phyloP scores from a whole-genome alignment of 2,888 invertebrate species.

The Macaria liturata region DNA sequence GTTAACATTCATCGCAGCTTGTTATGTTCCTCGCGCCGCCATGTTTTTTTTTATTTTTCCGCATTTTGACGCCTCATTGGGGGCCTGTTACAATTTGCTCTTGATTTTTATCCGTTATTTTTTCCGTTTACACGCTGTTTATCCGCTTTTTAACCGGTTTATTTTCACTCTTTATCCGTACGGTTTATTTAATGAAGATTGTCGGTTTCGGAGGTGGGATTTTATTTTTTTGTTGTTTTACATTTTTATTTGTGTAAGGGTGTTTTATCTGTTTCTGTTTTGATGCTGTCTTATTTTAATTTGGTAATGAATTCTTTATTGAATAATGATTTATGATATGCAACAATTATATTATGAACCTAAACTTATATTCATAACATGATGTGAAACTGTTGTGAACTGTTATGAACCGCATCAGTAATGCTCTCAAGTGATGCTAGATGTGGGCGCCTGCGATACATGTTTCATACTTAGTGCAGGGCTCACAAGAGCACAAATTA shows the following conservation, averaged over 20 bases:
- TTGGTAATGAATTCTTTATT: no score
- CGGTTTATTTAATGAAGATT: conserved; percentile 16
- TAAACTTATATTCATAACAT: no score
- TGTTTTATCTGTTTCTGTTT: neutral
- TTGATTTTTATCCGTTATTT: conserved; percentile 33
- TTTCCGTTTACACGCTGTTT: conserved; percentile 27
- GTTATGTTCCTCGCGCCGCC: conserved; percentile 42
- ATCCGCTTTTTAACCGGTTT: conserved; percentile 23
- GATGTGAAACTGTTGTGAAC: no score
- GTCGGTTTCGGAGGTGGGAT: conserved; percentile 2
- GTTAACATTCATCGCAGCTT: conserved; percentile 53
- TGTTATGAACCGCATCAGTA: no score
- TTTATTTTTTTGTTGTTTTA: neutral
- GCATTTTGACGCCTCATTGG: conserved; percentile 35
- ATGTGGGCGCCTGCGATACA: no score
- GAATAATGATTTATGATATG: no score
- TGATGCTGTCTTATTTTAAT: no score
- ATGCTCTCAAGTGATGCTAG: no score
- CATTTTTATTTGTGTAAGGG: neutral
- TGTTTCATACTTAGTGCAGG: no score
- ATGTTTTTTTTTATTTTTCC: conserved; percentile 42
- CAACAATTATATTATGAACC: no score
- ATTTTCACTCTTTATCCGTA: conserved; percentile 19
- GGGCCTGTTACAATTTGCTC: conserved; percentile 36
- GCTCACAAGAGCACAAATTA: no score